These are phyloP conservation scores for Leucophora obtusa DNA, from an alignment of 2,888 invertebrate genomes.

Conservation along the genomic window DNA sequence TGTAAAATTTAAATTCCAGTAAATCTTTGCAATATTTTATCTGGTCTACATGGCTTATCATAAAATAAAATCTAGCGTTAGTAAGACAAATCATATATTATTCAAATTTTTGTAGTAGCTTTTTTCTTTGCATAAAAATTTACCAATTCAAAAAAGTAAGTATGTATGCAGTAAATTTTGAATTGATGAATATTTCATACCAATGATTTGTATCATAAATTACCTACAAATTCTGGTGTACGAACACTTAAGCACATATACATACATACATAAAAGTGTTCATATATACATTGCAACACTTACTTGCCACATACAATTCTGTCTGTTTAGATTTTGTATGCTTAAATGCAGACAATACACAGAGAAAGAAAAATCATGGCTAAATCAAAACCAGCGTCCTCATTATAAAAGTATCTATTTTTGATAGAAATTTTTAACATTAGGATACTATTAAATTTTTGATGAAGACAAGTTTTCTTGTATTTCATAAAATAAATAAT, in stretches of 20 bases:
- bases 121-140: neutral
- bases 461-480: too few relatives aligned
- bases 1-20: constrained; percentile 30
- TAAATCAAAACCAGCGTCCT: too few relatives aligned
- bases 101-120: neutral
- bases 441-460: too few relatives aligned
- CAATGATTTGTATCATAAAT: constrained; percentile 66
- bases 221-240: constrained; percentile 33
- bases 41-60: constrained; percentile 17
- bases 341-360: neutral
- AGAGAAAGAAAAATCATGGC: too few relatives aligned
- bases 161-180: constrained; percentile 65
- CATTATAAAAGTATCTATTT: too few relatives aligned
- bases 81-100: neutral
- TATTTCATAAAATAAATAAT: too few relatives aligned
- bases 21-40: constrained; percentile 33
- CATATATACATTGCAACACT: neutral
- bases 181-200: constrained; percentile 71
- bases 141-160: too few relatives aligned
- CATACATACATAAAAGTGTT: neutral
- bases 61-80: constrained; percentile 23
- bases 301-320: neutral
- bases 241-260: neutral
- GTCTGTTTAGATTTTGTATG: constrained; percentile 8
- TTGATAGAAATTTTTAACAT: too few relatives aligned